Evolutionary conservation across 1,140 invertebrate genomes (phyloP).

Genomic region (Psilanteris sp.): DNA sequence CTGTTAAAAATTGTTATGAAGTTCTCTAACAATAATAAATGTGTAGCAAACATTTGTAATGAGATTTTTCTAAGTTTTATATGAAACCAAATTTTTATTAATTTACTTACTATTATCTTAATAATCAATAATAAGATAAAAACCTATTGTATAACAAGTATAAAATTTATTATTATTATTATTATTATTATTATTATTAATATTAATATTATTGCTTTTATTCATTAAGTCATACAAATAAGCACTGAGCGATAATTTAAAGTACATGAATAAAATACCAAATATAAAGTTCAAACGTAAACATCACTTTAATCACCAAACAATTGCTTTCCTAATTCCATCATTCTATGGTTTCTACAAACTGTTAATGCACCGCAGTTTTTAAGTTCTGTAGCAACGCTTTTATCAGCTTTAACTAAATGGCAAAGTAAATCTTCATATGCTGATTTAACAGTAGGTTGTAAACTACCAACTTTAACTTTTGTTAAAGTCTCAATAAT

Average conservation of each 20-base stretch:
- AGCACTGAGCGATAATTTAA: conserved; percentile 21
- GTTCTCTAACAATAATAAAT: too few species aligned
- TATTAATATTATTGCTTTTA: too few species aligned
- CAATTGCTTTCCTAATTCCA: conserved; percentile 91
- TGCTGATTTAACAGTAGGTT: conserved; percentile 90
- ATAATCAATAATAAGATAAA: too few species aligned
- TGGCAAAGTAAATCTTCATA: conserved; percentile 94
- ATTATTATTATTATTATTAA: too few species aligned
- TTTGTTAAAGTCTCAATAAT: conserved; percentile 89
- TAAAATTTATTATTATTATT: too few species aligned
- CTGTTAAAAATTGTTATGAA: too few species aligned
- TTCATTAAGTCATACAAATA: conserved; percentile 17
- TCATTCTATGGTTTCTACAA: conserved; percentile 91
- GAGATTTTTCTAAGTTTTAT: too few species aligned
- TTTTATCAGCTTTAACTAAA: conserved; percentile 89
- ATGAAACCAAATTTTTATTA: too few species aligned
- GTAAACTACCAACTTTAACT: conserved; percentile 89
- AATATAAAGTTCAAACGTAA: conserved; percentile 9
- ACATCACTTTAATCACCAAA: conserved; percentile 87
- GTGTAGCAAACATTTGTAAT: too few species aligned
- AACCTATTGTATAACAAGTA: too few species aligned
- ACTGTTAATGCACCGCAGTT: conserved; percentile 90
- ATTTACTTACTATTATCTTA: too few species aligned
- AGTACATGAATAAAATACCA: conserved; percentile 38
- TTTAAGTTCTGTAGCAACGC: conserved; percentile 87